Conservation (phyloP, 2,797 vertebrate genomes). For the Paramormyrops hopkinsi region DNA sequence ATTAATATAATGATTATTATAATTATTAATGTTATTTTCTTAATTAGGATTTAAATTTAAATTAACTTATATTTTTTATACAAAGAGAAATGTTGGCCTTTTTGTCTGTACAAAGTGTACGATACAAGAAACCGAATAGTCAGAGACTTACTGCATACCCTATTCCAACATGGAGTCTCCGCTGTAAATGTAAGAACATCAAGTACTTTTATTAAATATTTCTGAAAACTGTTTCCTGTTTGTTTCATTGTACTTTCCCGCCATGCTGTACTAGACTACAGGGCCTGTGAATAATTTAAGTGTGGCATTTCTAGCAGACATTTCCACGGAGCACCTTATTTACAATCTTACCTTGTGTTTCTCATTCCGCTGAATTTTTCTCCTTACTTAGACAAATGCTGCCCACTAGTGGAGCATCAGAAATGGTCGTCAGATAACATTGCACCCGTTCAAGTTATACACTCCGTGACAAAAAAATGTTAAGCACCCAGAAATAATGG, state of each 20-base stretch:
- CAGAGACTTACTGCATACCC: conserved; percentile 60
- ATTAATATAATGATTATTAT: conserved; percentile 38
- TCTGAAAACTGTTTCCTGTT: conserved; percentile 42
- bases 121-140: conserved; percentile 60
- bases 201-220: conserved; percentile 74
- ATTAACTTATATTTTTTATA: conserved; percentile 78
- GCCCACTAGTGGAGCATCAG: background rate
- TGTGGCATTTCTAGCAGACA: background rate
- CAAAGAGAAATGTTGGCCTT: conserved; percentile 60
- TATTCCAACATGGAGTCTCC: conserved; percentile 67
- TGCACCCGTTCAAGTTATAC: background rate
- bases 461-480: background rate
- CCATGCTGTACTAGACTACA: background rate
- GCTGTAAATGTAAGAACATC: conserved; percentile 70
- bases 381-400: background rate
- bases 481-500: background rate
- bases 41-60: conserved; percentile 75
- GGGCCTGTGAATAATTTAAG: background rate
- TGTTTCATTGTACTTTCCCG: conserved; percentile 18
- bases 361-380: background rate
- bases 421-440: background rate
- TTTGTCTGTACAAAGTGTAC: conserved; percentile 73
- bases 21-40: conserved; percentile 72
- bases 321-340: background rate
- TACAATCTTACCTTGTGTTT: background rate